Percentiles rank a stretch among this genome's conserved stretches.
phyloP scores from a whole-genome alignment of 2,888 invertebrate species.

The Platerodrilus igneus region DNA sequence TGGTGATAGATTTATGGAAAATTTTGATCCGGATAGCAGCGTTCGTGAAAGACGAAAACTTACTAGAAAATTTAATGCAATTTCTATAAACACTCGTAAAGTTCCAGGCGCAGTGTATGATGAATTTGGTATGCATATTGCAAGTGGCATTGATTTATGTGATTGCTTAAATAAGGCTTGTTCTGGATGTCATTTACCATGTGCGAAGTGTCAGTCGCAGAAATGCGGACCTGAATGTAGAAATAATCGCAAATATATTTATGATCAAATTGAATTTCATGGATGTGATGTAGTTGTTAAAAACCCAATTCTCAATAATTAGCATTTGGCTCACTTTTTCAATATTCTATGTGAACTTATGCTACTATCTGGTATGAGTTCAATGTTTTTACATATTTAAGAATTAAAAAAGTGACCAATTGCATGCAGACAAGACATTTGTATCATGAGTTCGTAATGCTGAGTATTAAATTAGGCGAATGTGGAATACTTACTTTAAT shows the following conservation, averaged over 20 bases:
- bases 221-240: constrained; percentile 83
- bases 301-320: constrained; percentile 46
- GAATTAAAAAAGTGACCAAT: too few relatives aligned
- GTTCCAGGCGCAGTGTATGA: constrained; percentile 61
- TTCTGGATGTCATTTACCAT: constrained; percentile 80
- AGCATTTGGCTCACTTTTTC: too few relatives aligned
- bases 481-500: too few relatives aligned
- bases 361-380: too few relatives aligned
- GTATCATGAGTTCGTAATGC: too few relatives aligned
- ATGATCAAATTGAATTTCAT: constrained; percentile 74
- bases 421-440: too few relatives aligned
- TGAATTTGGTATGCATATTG: constrained; percentile 61
- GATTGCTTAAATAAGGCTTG: constrained; percentile 78
- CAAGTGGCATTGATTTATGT: constrained; percentile 68
- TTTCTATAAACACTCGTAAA: constrained; percentile 47
- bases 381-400: too few relatives aligned
- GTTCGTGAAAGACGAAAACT: constrained; percentile 72
- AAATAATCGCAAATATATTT: constrained; percentile 69
- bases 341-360: too few relatives aligned
- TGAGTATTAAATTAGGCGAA: too few relatives aligned
- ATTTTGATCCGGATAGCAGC: constrained; percentile 77
- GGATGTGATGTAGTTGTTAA: constrained; percentile 66
- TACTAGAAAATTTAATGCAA: constrained; percentile 59
- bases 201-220: constrained; percentile 64
- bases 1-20: constrained; percentile 47